Conservation (phyloP, 2,113 vertebrate species). For the Hydropotes inermis region DNA sequence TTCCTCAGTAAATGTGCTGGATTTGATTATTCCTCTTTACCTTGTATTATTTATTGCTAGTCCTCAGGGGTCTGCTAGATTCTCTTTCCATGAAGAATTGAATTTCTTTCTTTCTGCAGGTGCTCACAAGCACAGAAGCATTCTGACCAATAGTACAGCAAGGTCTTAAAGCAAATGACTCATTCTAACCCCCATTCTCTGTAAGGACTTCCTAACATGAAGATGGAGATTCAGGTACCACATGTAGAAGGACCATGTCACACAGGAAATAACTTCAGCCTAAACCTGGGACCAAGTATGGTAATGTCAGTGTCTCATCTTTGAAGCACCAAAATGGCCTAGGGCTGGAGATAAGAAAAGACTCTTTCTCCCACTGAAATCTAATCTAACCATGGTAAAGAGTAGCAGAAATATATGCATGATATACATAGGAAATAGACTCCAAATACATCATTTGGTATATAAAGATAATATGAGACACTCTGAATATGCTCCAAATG, state of each 20-base stretch:
- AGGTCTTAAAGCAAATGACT: background rate
- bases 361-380: background rate
- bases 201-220: background rate
- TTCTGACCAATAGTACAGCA: background rate
- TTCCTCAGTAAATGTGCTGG: background rate
- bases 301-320: background rate
- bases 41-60: background rate
- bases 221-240: background rate
- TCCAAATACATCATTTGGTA: background rate
- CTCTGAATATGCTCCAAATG: background rate
- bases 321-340: background rate
- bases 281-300: background rate
- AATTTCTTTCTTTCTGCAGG: background rate
- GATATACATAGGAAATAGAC: background rate
- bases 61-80: background rate
- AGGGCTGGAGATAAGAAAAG: background rate
- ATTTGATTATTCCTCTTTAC: background rate
- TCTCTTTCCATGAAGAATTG: background rate
- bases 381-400: background rate
- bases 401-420: background rate
- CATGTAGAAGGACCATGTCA: background rate
- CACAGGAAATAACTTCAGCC: background rate
- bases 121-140: background rate
- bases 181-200: background rate
- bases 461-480: background rate